Conservation (phyloP, 2,113 vertebrate genomes). For the Chauna torquata region DNA sequence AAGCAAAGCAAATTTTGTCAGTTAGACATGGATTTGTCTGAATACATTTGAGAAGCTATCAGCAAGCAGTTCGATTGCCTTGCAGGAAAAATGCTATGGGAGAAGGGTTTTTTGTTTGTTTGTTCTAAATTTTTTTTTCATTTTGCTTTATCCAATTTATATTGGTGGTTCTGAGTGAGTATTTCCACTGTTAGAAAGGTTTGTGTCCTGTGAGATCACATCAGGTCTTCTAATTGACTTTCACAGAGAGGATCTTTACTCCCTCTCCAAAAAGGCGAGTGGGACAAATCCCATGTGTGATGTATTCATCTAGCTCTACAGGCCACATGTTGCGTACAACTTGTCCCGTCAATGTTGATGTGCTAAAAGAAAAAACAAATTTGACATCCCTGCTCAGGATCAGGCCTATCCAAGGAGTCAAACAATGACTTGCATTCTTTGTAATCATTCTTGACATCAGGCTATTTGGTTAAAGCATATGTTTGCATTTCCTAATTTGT, state of each 20-base stretch:
- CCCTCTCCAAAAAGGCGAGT: neutral
- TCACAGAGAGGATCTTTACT: neutral
- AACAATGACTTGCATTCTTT: neutral
- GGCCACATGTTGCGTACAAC: neutral
- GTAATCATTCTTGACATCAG: slow-evolving; percentile 13
- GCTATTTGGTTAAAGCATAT: slow-evolving; percentile 26
- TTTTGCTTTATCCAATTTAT: neutral
- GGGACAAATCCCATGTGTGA: neutral
- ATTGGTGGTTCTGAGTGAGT: neutral
- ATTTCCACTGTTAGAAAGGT: neutral
- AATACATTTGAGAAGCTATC: neutral
- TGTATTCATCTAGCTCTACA: neutral
- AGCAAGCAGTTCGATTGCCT: neutral
- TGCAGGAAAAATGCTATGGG: neutral
- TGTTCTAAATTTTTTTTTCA: no score
- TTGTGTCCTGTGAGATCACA: neutral
- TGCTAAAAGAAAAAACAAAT: neutral
- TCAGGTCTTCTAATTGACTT: neutral
- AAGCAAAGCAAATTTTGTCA: neutral
- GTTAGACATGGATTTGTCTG: neutral
- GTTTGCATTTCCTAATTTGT: slow-evolving; percentile 57
- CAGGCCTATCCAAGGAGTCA: neutral
- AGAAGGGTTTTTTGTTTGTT: neutral
- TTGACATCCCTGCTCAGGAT: neutral
- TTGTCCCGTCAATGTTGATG: neutral